phyloP scores from a whole-genome alignment of 2,888 invertebrate genomes.

The Lasioglossum pauxillum region DNA sequence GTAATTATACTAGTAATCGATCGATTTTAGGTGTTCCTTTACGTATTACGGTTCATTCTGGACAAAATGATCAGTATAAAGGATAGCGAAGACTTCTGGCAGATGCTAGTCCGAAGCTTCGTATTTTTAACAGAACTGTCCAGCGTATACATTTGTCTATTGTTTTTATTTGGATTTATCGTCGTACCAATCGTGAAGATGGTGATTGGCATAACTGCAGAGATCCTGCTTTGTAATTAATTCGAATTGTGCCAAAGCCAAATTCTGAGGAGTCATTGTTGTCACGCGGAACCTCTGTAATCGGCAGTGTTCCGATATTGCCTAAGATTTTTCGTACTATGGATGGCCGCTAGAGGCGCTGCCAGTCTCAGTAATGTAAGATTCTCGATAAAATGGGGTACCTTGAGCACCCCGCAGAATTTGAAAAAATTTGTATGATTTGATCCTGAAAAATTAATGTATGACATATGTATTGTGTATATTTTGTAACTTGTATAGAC shows the following conservation, averaged over 20 bases:
- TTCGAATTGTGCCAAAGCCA: not conserved
- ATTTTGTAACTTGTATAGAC: too few species aligned
- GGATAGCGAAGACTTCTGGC: constrained; percentile 71
- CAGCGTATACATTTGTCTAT: constrained; percentile 76
- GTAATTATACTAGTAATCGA: too few species aligned
- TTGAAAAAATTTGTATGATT: too few species aligned
- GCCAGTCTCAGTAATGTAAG: too few species aligned
- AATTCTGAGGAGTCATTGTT: constrained; percentile 3
- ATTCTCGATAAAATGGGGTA: too few species aligned
- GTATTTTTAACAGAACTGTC: constrained; percentile 77
- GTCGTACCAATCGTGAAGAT: constrained; percentile 78
- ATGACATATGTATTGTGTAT: too few species aligned
- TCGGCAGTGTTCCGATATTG: too few species aligned
- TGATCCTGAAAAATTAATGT: too few species aligned
- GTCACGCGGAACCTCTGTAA: not conserved
- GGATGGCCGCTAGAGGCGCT: too few species aligned
- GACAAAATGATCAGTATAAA: constrained; percentile 78
- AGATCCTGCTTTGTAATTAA: constrained; percentile 76
- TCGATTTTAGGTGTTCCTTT: constrained; percentile 73
- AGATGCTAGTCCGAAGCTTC: constrained; percentile 72
- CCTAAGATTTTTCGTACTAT: too few species aligned
- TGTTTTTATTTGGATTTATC: constrained; percentile 79
- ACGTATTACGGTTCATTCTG: constrained; percentile 77
- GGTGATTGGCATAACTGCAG: constrained; percentile 73
- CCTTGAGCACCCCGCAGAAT: too few species aligned